phyloP scores from a whole-genome alignment of 2,888 invertebrate genomes.

The Cephus pygmeus region DNA sequence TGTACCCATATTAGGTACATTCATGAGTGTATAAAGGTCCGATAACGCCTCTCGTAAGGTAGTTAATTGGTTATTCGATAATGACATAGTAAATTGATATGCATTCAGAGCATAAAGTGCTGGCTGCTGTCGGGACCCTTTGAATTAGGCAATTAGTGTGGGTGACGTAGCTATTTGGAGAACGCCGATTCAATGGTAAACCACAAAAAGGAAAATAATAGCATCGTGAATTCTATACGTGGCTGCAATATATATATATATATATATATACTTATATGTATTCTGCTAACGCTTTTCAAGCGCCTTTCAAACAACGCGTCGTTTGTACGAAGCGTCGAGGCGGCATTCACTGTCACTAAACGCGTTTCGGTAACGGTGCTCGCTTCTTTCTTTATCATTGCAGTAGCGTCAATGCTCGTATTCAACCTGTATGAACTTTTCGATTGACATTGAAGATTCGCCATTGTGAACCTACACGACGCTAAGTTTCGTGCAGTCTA shows the following conservation, averaged over 20 bases:
- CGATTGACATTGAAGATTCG: not conserved
- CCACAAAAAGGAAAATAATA: not conserved
- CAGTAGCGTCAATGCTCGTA: not conserved
- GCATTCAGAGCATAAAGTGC: not conserved
- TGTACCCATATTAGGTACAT: not conserved
- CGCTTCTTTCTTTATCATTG: not conserved
- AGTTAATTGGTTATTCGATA: not conserved
- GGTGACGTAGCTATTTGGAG: not conserved
- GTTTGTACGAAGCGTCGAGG: not conserved
- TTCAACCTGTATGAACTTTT: not conserved
- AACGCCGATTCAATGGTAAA: not conserved
- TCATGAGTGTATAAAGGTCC: not conserved
- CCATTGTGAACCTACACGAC: not conserved
- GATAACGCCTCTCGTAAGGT: not conserved
- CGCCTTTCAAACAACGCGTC: not conserved
- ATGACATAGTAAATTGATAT: not conserved
- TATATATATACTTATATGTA: not conserved
- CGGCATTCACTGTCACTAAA: not conserved
- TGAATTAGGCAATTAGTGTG: not conserved
- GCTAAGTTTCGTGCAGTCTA: not conserved
- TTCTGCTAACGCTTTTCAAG: not conserved
- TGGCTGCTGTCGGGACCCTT: not conserved
- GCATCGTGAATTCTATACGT: not conserved
- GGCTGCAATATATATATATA: not conserved
- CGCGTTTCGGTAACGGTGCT: not conserved